A percentile compares a stretch with the other conserved stretches of the same genome.
phyloP scores from a whole-genome alignment of 2,888 invertebrate species.

The Timema podura region DNA sequence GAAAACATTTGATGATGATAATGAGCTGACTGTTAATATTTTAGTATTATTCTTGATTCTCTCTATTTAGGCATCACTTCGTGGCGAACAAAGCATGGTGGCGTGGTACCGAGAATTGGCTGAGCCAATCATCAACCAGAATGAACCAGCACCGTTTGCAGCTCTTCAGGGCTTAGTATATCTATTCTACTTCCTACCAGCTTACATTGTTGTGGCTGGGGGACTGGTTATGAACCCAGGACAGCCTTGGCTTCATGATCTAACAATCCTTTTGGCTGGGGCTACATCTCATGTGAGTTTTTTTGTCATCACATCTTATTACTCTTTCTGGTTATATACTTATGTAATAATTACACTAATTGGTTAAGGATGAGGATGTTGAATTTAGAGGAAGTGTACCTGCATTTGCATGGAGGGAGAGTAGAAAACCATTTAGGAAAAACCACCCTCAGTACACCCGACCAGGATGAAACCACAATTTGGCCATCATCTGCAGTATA shows the following conservation, averaged over 20 bases:
- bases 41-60: neutral
- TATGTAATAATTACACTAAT: too few relatives aligned
- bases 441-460: too few relatives aligned
- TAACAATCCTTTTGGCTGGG: slow-evolving; percentile 16
- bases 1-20: too few relatives aligned
- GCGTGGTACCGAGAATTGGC: slow-evolving; percentile 5
- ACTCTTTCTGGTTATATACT: too few relatives aligned
- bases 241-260: slow-evolving; percentile 13
- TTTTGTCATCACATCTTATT: too few relatives aligned
- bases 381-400: too few relatives aligned
- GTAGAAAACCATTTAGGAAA: too few relatives aligned
- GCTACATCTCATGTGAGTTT: slow-evolving; percentile 15
- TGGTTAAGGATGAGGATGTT: too few relatives aligned
- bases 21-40: too few relatives aligned
- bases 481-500: too few relatives aligned
- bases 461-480: neutral
- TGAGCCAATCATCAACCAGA: slow-evolving; percentile 19
- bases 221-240: slow-evolving; percentile 3
- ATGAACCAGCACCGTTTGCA: slow-evolving; percentile 23
- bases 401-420: too few relatives aligned
- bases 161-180: slow-evolving; percentile 16
- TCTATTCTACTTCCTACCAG: slow-evolving; percentile 19
- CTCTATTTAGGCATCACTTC: slow-evolving; percentile 14
- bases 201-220: slow-evolving; percentile 8
- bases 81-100: neutral